Evolutionary conservation across 2,113 vertebrate species (phyloP), one percentile per base, ranked within the genome.

Genomic region (Arothron firmamentum): DNA sequence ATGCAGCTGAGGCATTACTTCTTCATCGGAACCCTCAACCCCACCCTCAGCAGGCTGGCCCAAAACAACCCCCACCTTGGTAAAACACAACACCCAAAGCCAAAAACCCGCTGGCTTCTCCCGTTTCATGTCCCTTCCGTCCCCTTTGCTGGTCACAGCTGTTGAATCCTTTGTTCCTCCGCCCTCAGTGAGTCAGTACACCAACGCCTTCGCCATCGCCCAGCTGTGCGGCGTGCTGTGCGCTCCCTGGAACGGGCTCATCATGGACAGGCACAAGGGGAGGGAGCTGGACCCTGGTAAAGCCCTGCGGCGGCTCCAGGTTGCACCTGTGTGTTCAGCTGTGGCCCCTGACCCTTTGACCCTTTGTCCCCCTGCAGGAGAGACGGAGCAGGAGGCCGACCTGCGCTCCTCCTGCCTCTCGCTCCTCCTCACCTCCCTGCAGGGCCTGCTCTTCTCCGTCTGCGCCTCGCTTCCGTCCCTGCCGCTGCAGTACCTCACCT

Each of bases 181-280:
- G 10, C 21, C 51, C 31, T 25, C 79, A 95, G 94, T 93, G 62
- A 94, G 93, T 74, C 54, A 61, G 50, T 94, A 92, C 83, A 94
- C 91, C 72, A 93, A 94, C 15, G 92, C 91, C 9, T 94, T 94
- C 31, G 92, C 92, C 65, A 76, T 93, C 77, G 90, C 90, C 3
- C 94, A 95, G 83, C 78, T 93, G 52, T 92, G 88, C 2, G 92
- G 92, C 2, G 85, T 94, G 52, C 79, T 94, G n/a, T 93, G 87
- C 0, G 93, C 92, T 16, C 93, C 93, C 1, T 92, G 92, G 90
- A 95, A 93, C 0, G 93, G 94, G 0, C 56, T 95, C 57, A 88
- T 94, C 59, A 90, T 94, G 17, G 93, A 95, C 84, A 61, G 78
- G 5, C 89, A 93, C 66, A 93, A 91, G 45, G 71, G 70, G 21